phyloP scores from a whole-genome alignment of 2,888 invertebrate genomes.

The Caenorhabditis wallacei region DNA sequence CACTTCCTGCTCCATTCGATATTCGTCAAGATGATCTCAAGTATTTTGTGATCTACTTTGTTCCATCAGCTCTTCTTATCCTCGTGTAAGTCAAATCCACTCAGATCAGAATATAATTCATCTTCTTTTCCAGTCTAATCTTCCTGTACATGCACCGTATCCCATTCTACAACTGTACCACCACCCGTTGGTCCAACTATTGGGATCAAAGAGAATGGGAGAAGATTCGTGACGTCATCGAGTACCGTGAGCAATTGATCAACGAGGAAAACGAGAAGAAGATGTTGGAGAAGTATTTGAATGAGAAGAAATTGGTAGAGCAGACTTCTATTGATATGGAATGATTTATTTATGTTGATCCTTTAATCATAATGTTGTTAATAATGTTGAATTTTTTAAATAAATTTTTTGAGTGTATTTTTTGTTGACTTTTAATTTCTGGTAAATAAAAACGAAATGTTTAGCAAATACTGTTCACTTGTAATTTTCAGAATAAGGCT shows the following conservation, averaged over 20 bases:
- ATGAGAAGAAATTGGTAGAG: neutral
- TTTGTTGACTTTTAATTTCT: too few species aligned
- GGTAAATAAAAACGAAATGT: too few species aligned
- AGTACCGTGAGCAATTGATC: slow-evolving; percentile 10
- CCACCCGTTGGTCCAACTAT: slow-evolving; percentile 4
- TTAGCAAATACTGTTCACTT: too few species aligned
- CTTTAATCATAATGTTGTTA: neutral
- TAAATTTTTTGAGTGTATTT: too few species aligned
- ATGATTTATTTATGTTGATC: neutral
- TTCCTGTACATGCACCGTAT: neutral
- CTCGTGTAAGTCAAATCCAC: slow-evolving; percentile 1
- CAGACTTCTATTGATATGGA: neutral
- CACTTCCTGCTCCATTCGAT: slow-evolving; percentile 13
- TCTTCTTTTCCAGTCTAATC: slow-evolving; percentile 7
- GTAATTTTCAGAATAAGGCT: too few species aligned
- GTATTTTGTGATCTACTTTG: neutral
- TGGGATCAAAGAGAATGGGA: slow-evolving; percentile 14
- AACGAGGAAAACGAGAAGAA: slow-evolving; percentile 3
- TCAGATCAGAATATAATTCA: neutral
- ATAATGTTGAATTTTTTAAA: too few species aligned
- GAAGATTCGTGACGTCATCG: slow-evolving; percentile 10
- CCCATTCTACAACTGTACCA: neutral
- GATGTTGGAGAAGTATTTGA: neutral
- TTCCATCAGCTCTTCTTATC: neutral
- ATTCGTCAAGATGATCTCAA: slow-evolving; percentile 2